Evolutionary conservation across 2,888 invertebrate genomes (phyloP).

Genomic region (Coelinius sp.): DNA sequence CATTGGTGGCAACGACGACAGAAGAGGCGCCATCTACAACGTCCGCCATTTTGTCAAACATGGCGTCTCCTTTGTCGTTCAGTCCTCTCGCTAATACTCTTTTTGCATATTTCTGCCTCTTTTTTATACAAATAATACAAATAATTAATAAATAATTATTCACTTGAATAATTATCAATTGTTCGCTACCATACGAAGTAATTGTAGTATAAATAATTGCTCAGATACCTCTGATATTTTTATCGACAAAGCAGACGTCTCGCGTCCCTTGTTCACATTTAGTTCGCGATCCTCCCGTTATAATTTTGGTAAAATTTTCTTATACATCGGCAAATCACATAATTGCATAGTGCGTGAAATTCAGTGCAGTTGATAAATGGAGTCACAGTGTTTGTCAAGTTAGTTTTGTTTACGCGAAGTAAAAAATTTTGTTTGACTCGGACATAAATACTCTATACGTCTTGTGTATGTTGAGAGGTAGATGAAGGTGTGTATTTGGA

Average conservation of each 20-base stretch:
- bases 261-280: not conserved
- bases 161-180: too few species aligned
- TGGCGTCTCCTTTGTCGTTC: too few species aligned
- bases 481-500: conserved; percentile 75
- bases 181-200: too few species aligned
- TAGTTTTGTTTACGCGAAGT: conserved; percentile 77
- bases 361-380: conserved; percentile 78
- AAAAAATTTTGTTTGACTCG: conserved; percentile 63
- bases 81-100: too few species aligned
- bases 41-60: too few species aligned
- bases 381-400: conserved; percentile 79
- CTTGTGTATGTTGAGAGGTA: conserved; percentile 73
- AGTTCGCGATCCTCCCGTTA: not conserved
- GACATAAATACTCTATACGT: conserved; percentile 63
- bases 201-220: too few species aligned
- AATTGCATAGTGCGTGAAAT: conserved; percentile 59
- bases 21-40: too few species aligned
- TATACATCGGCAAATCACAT: conserved; percentile 47
- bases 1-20: too few species aligned
- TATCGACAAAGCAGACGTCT: not conserved
- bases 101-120: too few species aligned
- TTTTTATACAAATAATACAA: too few species aligned
- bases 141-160: too few species aligned
- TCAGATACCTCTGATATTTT: too few species aligned
- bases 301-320: not conserved